These are phyloP conservation scores for Bolinopsis microptera DNA, from an alignment of 37 sponge, comb jelly and placozoan species.

Conservation along the genomic window DNA sequence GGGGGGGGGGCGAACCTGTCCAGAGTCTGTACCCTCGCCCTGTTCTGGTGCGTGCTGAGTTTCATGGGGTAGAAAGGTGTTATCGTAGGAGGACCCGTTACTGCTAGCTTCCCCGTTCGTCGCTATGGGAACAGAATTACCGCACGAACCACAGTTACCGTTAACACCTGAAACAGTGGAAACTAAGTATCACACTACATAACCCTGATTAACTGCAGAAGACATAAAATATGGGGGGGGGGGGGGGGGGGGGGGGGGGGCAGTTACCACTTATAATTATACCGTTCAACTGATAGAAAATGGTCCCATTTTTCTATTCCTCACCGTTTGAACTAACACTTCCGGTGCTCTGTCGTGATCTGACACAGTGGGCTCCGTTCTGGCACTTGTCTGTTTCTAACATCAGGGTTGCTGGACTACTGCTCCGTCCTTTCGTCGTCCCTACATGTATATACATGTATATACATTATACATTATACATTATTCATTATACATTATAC, in stretches of 20 bases:
- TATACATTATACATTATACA: too few relatives aligned
- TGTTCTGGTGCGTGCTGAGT: neutral
- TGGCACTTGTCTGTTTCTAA: neutral
- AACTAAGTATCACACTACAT: too few relatives aligned
- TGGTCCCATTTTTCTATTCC: too few relatives aligned
- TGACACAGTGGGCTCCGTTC: neutral
- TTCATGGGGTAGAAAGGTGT: neutral
- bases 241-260: too few relatives aligned
- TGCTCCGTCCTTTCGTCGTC: neutral
- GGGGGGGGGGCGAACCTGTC: neutral
- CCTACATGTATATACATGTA: too few relatives aligned
- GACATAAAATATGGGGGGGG: too few relatives aligned
- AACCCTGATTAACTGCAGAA: too few relatives aligned
- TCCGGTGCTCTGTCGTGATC: neutral
- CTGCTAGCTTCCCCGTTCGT: neutral
- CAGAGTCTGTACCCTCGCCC: neutral
- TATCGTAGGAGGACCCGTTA: neutral
- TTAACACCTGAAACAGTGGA: neutral
- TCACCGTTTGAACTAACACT: neutral
- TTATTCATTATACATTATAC: too few relatives aligned
- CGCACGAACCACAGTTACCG: neutral
- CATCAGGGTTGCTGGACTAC: slow-evolving; percentile 48
- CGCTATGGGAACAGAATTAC: neutral
- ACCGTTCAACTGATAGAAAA: too few relatives aligned
- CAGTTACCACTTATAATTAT: too few relatives aligned